phyloP scores from a whole-genome alignment of 2,888 invertebrate genomes.

The Choristoneura rosaceana region DNA sequence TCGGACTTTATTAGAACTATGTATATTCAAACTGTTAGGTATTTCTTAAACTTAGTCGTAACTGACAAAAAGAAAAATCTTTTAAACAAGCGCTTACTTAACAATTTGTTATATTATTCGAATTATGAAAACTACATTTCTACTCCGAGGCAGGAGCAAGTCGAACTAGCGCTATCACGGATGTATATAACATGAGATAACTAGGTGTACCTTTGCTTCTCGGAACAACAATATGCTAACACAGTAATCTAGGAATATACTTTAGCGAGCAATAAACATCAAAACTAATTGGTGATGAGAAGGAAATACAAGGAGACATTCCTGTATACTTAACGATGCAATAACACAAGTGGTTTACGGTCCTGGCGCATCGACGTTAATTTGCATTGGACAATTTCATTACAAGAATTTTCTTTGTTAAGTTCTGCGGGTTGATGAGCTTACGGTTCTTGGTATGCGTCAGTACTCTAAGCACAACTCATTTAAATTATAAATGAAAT shows the following conservation, averaged over 20 bases:
- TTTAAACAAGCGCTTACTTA: no score
- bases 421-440: slow-evolving; percentile 14
- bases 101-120: no score
- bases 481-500: not conserved
- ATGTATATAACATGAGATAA: not conserved
- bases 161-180: not conserved
- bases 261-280: slow-evolving; percentile 22
- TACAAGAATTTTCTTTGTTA: slow-evolving; percentile 38
- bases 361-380: slow-evolving; percentile 49
- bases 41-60: not conserved
- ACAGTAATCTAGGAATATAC: slow-evolving; percentile 32
- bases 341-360: slow-evolving; percentile 69
- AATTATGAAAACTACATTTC: not conserved
- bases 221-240: slow-evolving; percentile 36
- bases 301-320: slow-evolving; percentile 71
- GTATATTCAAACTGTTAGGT: not conserved
- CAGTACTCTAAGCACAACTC: not conserved
- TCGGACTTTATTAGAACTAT: not conserved
- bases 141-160: not conserved
- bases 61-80: no score
- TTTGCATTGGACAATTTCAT: slow-evolving; percentile 42
- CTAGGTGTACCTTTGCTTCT: slow-evolving; percentile 19
- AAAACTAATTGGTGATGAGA: slow-evolving; percentile 63
- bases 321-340: slow-evolving; percentile 68
- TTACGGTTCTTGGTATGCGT: slow-evolving; percentile 8